Evolutionary conservation across 2,888 invertebrate genomes (phyloP).

Genomic region (Julus scandinavius): DNA sequence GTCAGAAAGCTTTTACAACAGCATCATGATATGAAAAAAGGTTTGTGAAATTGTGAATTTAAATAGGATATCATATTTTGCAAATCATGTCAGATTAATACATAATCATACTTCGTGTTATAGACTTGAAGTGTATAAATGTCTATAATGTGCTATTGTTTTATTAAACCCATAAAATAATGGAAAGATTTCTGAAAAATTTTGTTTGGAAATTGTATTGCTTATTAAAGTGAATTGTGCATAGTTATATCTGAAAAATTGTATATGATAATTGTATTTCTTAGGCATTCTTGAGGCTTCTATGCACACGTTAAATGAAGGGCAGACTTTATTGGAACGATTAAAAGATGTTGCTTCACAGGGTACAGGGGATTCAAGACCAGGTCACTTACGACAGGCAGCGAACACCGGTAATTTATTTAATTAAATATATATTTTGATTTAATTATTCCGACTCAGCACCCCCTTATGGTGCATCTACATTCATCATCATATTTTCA

Average conservation of each 20-base stretch:
- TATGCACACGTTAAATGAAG: constrained; percentile 83
- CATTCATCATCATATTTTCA: no score
- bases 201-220: no score
- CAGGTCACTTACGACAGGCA: constrained; percentile 71
- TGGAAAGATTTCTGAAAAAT: background rate
- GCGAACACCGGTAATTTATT: constrained; percentile 65
- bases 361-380: constrained; percentile 80
- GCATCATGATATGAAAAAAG: constrained; percentile 77
- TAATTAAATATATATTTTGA: background rate
- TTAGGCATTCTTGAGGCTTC: constrained; percentile 77
- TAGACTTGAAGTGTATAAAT: background rate
- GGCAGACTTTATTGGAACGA: constrained; percentile 78
- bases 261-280: background rate
- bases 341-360: constrained; percentile 79
- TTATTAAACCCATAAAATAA: background rate
- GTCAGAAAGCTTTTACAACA: constrained; percentile 77
- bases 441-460: background rate
- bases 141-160: no score
- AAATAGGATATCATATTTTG: no score
- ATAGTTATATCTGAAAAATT: background rate
- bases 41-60: constrained; percentile 60
- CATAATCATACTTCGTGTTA: no score
- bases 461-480: no score
- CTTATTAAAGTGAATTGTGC: no score
- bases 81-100: no score